Base-by-base conservation (phyloP, 2,888 invertebrate species). In the Trissolcus brochymenae region DNA sequence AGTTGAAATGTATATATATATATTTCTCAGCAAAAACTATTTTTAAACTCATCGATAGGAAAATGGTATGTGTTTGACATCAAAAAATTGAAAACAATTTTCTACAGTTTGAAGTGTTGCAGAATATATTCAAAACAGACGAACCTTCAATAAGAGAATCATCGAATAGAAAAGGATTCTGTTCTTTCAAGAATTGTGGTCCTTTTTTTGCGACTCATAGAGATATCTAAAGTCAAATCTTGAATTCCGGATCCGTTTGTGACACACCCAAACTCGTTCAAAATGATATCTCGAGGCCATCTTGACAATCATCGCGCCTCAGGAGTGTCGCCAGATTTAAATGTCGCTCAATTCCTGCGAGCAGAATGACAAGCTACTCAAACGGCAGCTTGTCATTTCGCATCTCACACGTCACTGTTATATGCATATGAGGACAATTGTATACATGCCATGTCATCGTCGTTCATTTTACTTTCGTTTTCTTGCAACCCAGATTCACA, bases 211-310 rank as follows among this genome's bases (percentile, higher is more conserved):
- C 35, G 65, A 51, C 59, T 79, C 68, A 79, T 65, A 72, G 70
- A 70, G 70, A 77, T 79, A 76, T 67, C 53, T 83, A 83, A 71
- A 41, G 56, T 83, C 78, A 68, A 70, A 66, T 81, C 82, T 67
- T 75, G 76, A 82, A 84, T 85, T 82, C 83, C 84, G 83, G 82
- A 84, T 84, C 85, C 83, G 79, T 80, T 80, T 80, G 71, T 77
- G 86, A 83, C 86, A 86, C 86, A 85, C 86, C 86, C 85, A 84
- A 84, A 79, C 80, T 82, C 84, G 81, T 81, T 83, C 74, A 84
- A 84, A 86, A 85, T 82, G 82, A 84, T 84, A 86, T 86, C 86
- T 86, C 80, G 77, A 79, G 81, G 80, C 83, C 81, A 84, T 84
- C 81, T 81, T 81, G 82, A 79, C 84, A 78, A 82, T 83, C 85